Evolutionary conservation across 2,888 invertebrate genomes (phyloP), one percentile per base, ranked within the genome.

Genomic region (Thymelicus lineola): DNA sequence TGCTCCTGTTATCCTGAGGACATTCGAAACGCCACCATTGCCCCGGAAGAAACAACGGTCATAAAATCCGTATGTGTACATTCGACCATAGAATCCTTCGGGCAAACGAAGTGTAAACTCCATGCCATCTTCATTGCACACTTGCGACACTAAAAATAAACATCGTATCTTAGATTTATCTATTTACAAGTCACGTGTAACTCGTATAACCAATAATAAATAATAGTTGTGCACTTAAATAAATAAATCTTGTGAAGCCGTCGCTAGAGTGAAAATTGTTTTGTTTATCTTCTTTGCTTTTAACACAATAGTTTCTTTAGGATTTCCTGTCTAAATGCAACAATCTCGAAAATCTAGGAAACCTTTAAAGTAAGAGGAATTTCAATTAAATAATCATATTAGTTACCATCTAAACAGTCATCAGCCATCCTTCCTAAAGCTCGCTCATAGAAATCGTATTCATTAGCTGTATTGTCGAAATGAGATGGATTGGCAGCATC

Each of bases 91-190:
- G 86, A 98, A 98, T 10, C 97, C 97, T 94, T 98, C 98, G 0
- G 97, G 97, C 0, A 98, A 97, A 72, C 97, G 94, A 65, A 98
- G 93, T 0, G 97, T 98, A 83, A 98, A 98, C 85, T 98, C 98
- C 98, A 98, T 98, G 0, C 98, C 98, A 83, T 98, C 98, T 90
- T 98, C 98, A 80, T 97, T 98, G 87, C 98, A 98, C 0, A 97
- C 96, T 95, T 98, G 98, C 65, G 97, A 97, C 66, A 98, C 98
- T 98, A 80, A 78, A 86, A 81, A 55, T 20, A 53, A 4, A 20
- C 53, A 20, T 20, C 20, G 20, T 53, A 53, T 53, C 20, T 20
- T 7, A 6, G 6, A n/a, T n/a, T 15, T 10, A 50, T 9, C 6
- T 10, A 4, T 3, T 5, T 4, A 17, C 53, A 12, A 28, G 20